Evolutionary conservation across 2,888 invertebrate genomes (phyloP).

Genomic region (Acholoe squamosa): DNA sequence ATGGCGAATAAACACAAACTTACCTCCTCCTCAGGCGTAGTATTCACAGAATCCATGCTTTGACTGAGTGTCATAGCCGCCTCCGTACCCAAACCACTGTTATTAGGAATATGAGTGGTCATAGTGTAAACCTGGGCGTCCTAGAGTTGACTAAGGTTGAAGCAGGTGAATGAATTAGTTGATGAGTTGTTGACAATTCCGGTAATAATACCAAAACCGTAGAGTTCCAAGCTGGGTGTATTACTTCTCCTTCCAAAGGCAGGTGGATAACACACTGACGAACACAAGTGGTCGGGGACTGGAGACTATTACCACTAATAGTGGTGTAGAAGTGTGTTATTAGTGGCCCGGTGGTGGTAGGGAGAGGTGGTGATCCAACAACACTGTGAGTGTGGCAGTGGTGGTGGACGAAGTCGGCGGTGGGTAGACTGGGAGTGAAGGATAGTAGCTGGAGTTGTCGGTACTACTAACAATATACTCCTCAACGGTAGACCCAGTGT

Average conservation of each 20-base stretch:
- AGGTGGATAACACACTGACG: not conserved
- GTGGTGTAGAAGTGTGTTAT: not conserved
- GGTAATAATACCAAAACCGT: too few species aligned
- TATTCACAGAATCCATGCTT: constrained; percentile 99
- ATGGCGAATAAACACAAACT: constrained; percentile 81
- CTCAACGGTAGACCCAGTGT: not conserved
- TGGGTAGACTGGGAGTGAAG: not conserved
- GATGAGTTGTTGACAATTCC: too few species aligned
- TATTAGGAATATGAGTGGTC: constrained; percentile 33
- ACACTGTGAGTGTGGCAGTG: not conserved
- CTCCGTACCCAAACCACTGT: constrained; percentile 84
- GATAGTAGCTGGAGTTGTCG: not conserved
- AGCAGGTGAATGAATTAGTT: too few species aligned
- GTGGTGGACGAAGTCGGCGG: not conserved
- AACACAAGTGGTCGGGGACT: not conserved
- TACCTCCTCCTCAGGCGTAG: constrained; percentile 99
- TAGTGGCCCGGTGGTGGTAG: not conserved
- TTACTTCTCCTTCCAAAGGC: not conserved
- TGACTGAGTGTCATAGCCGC: constrained; percentile 91
- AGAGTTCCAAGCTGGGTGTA: too few species aligned
- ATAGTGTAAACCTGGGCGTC: constrained; percentile 30
- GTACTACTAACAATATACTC: not conserved
- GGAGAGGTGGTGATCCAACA: not conserved
- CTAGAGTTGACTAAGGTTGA: not conserved
- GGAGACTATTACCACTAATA: not conserved